A percentile compares a stretch with the other conserved stretches of the same genome.
phyloP scores from a whole-genome alignment of 2,888 invertebrate species.

The Nomada fabriciana region DNA sequence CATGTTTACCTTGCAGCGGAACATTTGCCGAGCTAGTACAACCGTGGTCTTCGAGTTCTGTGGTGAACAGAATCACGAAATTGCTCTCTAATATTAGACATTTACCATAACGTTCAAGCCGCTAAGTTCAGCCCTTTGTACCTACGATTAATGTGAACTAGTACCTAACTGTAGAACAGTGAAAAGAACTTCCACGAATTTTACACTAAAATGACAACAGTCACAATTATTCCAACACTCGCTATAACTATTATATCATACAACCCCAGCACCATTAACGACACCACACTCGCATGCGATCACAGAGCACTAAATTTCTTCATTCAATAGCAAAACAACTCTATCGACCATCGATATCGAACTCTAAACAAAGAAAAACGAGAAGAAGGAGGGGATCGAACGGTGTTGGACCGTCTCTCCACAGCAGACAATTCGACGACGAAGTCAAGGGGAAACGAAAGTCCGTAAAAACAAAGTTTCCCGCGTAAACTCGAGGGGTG shows the following conservation, averaged over 20 bases:
- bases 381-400: not conserved
- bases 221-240: no score
- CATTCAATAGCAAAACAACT: no score
- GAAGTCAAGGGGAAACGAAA: not conserved
- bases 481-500: conserved; percentile 10
- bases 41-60: conserved; percentile 12
- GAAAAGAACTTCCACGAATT: not conserved
- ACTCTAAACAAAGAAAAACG: no score
- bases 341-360: no score
- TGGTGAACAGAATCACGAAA: conserved; percentile 27
- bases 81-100: conserved; percentile 25
- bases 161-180: not conserved
- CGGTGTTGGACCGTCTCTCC: not conserved
- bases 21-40: conserved; percentile 39
- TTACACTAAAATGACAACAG: not conserved
- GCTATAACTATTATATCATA: no score
- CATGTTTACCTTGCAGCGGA: conserved; percentile 20
- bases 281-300: no score
- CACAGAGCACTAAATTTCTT: no score
- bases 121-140: not conserved
- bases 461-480: conserved; percentile 22
- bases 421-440: not conserved
- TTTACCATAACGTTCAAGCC: conserved; percentile 10
- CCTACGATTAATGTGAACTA: no score
- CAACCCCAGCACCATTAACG: no score